phyloP scores from a whole-genome alignment of 2,888 invertebrate species.

The Selenia dentaria region DNA sequence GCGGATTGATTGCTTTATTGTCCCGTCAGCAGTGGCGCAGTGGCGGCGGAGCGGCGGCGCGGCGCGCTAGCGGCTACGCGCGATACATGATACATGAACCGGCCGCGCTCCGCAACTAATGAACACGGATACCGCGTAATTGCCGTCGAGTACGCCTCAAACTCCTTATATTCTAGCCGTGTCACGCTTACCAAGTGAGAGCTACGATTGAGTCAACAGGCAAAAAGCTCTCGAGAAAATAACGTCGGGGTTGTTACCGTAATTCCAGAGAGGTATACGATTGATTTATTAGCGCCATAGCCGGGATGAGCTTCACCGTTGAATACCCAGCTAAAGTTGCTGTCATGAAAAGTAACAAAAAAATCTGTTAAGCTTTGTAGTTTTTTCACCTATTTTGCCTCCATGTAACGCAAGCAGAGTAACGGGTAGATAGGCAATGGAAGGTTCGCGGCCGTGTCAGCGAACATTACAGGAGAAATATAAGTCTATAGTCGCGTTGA shows the following conservation, averaged over 20 bases:
- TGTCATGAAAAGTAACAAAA: slow-evolving; percentile 35
- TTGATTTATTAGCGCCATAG: slow-evolving; percentile 61
- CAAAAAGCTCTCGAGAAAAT: slow-evolving; percentile 59
- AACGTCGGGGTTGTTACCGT: slow-evolving; percentile 52
- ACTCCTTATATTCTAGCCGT: slow-evolving; percentile 45
- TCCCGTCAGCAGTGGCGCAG: slow-evolving; percentile 49
- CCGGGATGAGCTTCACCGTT: slow-evolving; percentile 46
- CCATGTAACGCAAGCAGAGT: slow-evolving; percentile 28
- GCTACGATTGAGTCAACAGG: slow-evolving; percentile 58
- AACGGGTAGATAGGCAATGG: slow-evolving; percentile 41
- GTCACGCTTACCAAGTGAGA: slow-evolving; percentile 43
- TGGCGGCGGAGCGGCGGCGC: slow-evolving; percentile 45
- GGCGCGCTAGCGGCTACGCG: slow-evolving; percentile 60
- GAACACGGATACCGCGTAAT: slow-evolving; percentile 72
- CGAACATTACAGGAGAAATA: not conserved
- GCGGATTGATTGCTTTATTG: slow-evolving; percentile 82
- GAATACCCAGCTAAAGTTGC: slow-evolving; percentile 34
- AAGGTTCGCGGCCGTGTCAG: slow-evolving; percentile 28
- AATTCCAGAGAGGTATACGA: slow-evolving; percentile 43
- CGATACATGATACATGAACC: slow-evolving; percentile 80
- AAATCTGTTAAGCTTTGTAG: slow-evolving; percentile 19
- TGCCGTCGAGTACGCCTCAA: slow-evolving; percentile 59
- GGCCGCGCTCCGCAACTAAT: slow-evolving; percentile 67
- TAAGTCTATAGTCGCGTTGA: slow-evolving; percentile 49
- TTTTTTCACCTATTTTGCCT: slow-evolving; percentile 22